phyloP scores from a whole-genome alignment of 2,888 invertebrate genomes.

The Julus scanicus region DNA sequence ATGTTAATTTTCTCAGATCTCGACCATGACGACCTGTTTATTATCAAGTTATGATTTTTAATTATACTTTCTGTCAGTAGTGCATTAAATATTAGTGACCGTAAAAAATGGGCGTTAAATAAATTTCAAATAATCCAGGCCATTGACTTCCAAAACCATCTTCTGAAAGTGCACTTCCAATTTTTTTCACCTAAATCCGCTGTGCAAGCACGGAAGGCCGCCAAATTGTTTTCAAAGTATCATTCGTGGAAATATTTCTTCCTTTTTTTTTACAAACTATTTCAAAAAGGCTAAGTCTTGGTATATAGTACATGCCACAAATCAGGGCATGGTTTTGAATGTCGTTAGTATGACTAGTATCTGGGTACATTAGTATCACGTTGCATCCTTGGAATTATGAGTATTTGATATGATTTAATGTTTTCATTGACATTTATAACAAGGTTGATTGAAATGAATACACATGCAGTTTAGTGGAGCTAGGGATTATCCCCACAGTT shows the following conservation, averaged over 20 bases:
- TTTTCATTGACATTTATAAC: not conserved
- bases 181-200: not conserved
- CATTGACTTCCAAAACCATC: slow-evolving; percentile 1
- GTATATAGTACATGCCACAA: not conserved
- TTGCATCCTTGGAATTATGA: not conserved
- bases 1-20: not conserved
- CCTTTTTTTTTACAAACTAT: not conserved
- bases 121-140: not conserved
- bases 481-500: too few species aligned
- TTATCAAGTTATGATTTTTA: not conserved
- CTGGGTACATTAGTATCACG: not conserved
- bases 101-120: not conserved
- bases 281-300: not conserved
- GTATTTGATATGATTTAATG: not conserved
- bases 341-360: not conserved
- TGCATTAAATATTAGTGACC: not conserved
- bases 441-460: not conserved
- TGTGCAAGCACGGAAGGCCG: not conserved
- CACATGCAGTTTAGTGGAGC: too few species aligned
- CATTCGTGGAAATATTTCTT: not conserved
- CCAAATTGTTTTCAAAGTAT: not conserved
- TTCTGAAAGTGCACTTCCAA: not conserved
- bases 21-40: not conserved
- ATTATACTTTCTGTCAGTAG: not conserved
- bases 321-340: not conserved